These are phyloP conservation scores for Masnerella sp. DNA, from an alignment of 2,888 invertebrate species.

Conservation along the genomic window DNA sequence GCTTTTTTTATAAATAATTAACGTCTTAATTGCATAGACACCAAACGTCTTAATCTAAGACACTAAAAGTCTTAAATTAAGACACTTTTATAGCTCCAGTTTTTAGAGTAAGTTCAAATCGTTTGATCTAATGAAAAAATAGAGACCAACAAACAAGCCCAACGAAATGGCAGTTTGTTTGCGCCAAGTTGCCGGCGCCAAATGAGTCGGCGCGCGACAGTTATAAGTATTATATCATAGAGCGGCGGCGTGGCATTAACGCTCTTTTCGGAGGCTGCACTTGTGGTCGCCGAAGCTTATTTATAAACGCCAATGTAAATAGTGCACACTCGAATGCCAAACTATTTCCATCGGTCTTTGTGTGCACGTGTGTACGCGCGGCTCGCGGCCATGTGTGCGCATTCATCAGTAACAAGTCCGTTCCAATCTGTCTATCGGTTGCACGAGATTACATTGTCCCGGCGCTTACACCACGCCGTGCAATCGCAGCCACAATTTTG, in stretches of 20 bases:
- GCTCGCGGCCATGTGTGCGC: conserved; percentile 46
- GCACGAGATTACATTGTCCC: conserved; percentile 40
- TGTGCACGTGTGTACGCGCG: conserved; percentile 7
- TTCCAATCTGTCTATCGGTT: conserved; percentile 35
- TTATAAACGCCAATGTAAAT: conserved; percentile 76
- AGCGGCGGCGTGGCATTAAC: conserved; percentile 23
- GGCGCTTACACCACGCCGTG: conserved; percentile 27
- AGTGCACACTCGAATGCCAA: conserved; percentile 74
- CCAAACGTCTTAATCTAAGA: too few relatives aligned
- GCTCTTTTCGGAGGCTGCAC: conserved; percentile 62
- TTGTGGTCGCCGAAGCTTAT: conserved; percentile 72
- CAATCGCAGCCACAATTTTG: too few relatives aligned
- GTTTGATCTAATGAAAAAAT: too few relatives aligned
- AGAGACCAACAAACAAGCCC: background rate
- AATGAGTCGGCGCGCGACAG: conserved; percentile 16
- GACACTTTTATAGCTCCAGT: too few relatives aligned
- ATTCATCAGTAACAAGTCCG: conserved; percentile 55
- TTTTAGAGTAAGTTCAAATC: too few relatives aligned
- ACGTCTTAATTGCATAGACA: too few relatives aligned
- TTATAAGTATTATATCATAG: conserved; percentile 39
- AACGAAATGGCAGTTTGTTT: conserved; percentile 1
- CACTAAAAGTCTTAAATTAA: too few relatives aligned
- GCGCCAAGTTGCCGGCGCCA: conserved; percentile 12
- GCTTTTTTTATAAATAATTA: too few relatives aligned
- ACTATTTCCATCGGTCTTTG: conserved; percentile 74